These are phyloP conservation scores for Drosophila melanica DNA, from an alignment of 1,140 invertebrate genomes.

Conservation along the genomic window DNA sequence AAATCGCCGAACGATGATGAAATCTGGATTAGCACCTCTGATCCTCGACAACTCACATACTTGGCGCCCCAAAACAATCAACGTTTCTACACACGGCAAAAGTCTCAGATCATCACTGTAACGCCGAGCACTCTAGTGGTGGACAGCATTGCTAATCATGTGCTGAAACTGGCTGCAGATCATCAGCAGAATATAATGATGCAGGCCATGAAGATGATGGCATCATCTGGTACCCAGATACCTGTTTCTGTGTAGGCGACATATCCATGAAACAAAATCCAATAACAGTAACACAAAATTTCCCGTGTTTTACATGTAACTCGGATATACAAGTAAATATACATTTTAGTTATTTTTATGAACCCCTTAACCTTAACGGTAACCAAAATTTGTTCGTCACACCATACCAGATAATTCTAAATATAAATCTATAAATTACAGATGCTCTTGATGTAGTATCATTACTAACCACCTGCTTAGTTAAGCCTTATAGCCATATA, in stretches of 20 bases:
- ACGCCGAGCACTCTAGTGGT: slow-evolving; percentile 48
- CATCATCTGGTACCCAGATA: background rate
- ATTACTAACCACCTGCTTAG: background rate
- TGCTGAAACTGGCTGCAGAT: slow-evolving; percentile 65
- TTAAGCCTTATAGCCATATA: slow-evolving; percentile 2
- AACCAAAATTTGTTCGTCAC: slow-evolving; percentile 21
- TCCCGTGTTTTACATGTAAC: slow-evolving; percentile 4
- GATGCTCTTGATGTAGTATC: slow-evolving; percentile 16
- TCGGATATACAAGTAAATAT: slow-evolving; percentile 4
- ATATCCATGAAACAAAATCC: background rate
- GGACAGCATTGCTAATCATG: slow-evolving; percentile 72
- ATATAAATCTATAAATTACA: slow-evolving; percentile 9
- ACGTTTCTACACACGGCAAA: slow-evolving; percentile 68
- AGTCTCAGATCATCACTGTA: slow-evolving; percentile 67
- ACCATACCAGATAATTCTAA: slow-evolving; percentile 3
- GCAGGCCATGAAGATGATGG: background rate
- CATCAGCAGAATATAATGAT: slow-evolving; percentile 40
- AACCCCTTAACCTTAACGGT: slow-evolving; percentile 6
- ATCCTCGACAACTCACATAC: slow-evolving; percentile 65
- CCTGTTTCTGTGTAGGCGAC: slow-evolving; percentile 2
- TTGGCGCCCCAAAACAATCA: slow-evolving; percentile 52
- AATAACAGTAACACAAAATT: background rate
- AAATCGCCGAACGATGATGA: slow-evolving; percentile 52
- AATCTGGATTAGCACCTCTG: slow-evolving; percentile 65
- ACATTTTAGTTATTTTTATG: slow-evolving; percentile 24